A percentile compares a stretch with the other conserved stretches of the same genome.
These are phyloP conservation scores for Limulus polyphemus DNA, from an alignment of 2,888 invertebrate species.

Conservation along the genomic window DNA sequence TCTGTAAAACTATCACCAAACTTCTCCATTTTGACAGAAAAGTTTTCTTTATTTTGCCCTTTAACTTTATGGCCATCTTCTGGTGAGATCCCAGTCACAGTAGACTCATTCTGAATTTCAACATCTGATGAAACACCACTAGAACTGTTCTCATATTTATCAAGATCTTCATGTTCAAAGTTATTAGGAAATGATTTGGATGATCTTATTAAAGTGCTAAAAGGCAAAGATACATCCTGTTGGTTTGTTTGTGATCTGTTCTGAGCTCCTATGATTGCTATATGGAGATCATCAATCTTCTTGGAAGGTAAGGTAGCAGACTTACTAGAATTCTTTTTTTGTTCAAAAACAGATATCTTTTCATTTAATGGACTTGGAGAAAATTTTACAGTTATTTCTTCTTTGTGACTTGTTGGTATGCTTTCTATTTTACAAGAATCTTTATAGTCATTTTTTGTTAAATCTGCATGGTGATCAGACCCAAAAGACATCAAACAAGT, in stretches of 20 bases:
- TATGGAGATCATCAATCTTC: conserved; percentile 11
- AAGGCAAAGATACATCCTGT: background rate
- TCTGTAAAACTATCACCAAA: background rate
- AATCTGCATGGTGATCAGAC: no score
- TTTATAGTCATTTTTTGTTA: no score
- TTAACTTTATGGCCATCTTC: conserved; percentile 5
- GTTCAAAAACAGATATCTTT: no score
- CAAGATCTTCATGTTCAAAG: conserved; percentile 1
- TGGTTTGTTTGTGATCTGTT: background rate
- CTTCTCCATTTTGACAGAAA: background rate
- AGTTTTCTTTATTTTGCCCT: no score
- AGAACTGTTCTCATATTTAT: conserved; percentile 10
- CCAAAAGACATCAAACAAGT: no score
- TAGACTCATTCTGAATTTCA: conserved; percentile 9
- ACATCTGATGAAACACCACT: conserved; percentile 11
- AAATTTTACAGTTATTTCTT: no score
- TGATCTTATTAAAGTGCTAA: conserved; percentile 2
- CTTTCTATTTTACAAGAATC: no score
- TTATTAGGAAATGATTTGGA: conserved; percentile 4
- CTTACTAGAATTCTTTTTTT: no score
- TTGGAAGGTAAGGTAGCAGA: conserved; percentile 1
- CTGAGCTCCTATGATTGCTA: conserved; percentile 19
- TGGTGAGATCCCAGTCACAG: conserved; percentile 4
- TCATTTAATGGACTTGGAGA: no score
- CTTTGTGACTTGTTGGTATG: no score